phyloP scores from a whole-genome alignment of 1,140 invertebrate genomes.

The Prorops nasuta region DNA sequence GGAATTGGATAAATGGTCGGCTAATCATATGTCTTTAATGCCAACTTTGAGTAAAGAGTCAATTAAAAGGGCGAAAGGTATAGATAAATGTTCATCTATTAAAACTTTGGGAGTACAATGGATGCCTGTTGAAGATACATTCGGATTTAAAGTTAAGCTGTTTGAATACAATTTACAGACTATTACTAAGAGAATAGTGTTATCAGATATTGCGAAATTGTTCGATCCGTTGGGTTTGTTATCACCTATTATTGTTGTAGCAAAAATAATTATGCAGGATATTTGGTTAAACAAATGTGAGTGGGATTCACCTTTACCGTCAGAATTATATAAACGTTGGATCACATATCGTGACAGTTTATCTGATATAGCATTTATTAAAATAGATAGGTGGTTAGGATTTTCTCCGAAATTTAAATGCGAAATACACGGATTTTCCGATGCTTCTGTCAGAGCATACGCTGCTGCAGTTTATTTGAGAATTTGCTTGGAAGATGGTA shows the following conservation, averaged over 20 bases:
- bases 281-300: slow-evolving; percentile 9
- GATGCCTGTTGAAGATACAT: background rate
- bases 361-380: background rate
- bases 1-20: slow-evolving; percentile 1
- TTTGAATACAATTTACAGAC: too few relatives aligned
- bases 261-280: slow-evolving; percentile 11
- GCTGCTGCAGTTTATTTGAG: background rate
- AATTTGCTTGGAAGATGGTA: background rate
- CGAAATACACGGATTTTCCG: slow-evolving; percentile 4
- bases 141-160: background rate
- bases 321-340: background rate
- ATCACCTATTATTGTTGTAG: background rate
- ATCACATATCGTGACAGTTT: slow-evolving; percentile 4
- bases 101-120: slow-evolving; percentile 1
- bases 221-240: background rate
- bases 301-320: background rate
- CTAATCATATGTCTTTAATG: background rate
- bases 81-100: background rate
- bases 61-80: background rate
- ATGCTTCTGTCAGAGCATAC: background rate
- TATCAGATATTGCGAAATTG: background rate
- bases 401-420: slow-evolving; percentile 20
- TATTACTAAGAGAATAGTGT: background rate
- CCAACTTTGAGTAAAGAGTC: background rate
- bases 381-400: background rate